phyloP scores from a whole-genome alignment of 2,888 invertebrate species.

The Byasa hedistus region DNA sequence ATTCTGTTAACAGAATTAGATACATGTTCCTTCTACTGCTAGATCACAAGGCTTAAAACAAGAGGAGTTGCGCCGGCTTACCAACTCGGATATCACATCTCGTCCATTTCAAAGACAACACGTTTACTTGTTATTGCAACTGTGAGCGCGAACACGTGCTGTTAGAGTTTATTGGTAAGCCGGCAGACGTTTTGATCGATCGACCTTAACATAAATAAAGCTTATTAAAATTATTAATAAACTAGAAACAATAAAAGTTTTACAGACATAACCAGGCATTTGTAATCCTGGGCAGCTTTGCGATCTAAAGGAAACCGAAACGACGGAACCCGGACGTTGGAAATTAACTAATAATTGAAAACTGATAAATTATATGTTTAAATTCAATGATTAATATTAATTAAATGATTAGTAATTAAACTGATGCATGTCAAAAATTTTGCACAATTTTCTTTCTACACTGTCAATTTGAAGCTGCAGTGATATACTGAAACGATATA shows the following conservation, averaged over 20 bases:
- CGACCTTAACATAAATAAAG: conserved; percentile 41
- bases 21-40: conserved; percentile 38
- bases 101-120: too few relatives aligned
- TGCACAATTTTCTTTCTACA: too few relatives aligned
- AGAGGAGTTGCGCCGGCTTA: conserved; percentile 6
- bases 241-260: conserved; percentile 33
- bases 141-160: too few relatives aligned
- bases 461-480: too few relatives aligned
- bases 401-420: too few relatives aligned
- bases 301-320: not conserved
- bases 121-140: too few relatives aligned
- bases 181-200: conserved; percentile 47
- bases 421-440: too few relatives aligned
- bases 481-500: too few relatives aligned
- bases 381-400: too few relatives aligned
- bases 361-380: too few relatives aligned
- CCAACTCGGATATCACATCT: not conserved
- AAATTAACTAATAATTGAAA: too few relatives aligned
- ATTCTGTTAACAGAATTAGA: conserved; percentile 36
- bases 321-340: conserved; percentile 11
- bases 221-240: conserved; percentile 40
- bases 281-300: conserved; percentile 6
- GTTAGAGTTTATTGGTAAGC: conserved; percentile 33
- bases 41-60: conserved; percentile 44
- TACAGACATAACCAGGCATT: conserved; percentile 9